Conservation (phyloP, 2,113 vertebrate genomes). For the Phyllostomus hastatus region DNA sequence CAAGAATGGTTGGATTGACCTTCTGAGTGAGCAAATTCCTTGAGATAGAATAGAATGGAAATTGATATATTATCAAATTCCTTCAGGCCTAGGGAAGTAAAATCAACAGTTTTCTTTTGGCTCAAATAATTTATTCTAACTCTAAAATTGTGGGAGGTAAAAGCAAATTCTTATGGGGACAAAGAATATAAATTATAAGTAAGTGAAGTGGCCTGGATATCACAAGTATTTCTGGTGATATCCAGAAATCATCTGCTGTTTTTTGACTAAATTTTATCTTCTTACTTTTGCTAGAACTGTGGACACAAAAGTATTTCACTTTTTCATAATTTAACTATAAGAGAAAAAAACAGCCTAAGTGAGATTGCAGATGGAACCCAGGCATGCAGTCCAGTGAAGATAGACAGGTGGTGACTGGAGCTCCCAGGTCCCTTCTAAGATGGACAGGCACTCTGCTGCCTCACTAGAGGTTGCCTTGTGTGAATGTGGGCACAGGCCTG, state of each 20-base stretch:
- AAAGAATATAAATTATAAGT: not conserved
- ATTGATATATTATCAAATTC: not conserved
- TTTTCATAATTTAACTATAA: not conserved
- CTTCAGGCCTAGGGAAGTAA: not conserved
- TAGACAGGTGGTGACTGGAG: rapidly evolving
- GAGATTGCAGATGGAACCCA: not conserved
- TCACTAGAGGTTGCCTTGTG: too few species aligned
- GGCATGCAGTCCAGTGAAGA: not conserved
- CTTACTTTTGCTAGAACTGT: not conserved
- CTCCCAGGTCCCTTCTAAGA: not conserved
- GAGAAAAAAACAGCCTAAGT: not conserved
- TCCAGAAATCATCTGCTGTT: not conserved
- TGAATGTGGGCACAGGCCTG: not conserved
- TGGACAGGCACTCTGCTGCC: rapidly evolving
- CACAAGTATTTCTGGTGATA: not conserved
- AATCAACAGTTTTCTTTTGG: conserved; percentile 15
- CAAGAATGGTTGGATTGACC: not conserved
- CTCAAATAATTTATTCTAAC: not conserved
- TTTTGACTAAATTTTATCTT: conserved; percentile 24
- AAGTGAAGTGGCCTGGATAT: not conserved
- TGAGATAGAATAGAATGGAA: not conserved
- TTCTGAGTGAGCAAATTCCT: not conserved
- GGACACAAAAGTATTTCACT: not conserved
- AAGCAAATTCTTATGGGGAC: not conserved
- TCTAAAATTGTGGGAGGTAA: not conserved